Evolutionary conservation across 2,113 vertebrate genomes (phyloP), one percentile per base, ranked within the genome.

Genomic region (Cottus gobio): DNA sequence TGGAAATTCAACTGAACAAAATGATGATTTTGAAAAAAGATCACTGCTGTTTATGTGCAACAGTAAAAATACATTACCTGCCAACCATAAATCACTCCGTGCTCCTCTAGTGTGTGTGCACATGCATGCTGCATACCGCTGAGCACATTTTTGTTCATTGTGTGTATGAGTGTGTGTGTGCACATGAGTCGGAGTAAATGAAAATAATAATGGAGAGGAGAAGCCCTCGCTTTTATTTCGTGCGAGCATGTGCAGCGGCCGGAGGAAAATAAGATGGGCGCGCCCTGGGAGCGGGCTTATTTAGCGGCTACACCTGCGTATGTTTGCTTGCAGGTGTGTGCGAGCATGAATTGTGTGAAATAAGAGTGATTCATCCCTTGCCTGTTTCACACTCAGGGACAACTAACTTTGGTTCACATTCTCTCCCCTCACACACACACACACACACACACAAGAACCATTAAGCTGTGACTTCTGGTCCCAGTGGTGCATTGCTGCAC

Each of bases 391-490:
- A 26, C 30, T 26, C 44, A 9, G 15, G 28, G 28, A 37, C 39
- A 18, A 30, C 66, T 39, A 13, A 57, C 58, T 46, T 50, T 13
- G 48, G 7, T 57, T 75, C 34, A 48, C 31, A 26, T 69, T 44
- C 39, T 57, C 31, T 6, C 13, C 31, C 31, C 31, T 1, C 20
- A 54, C 39, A 50, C 74, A 61, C 39, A 80, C 71, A 70, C 66
- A 63, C 31, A 80, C 16, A 58, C 7, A 71, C 74, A 74, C 65
- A 57, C 39, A 39, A 0, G 3, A 48, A 61, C 68, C 72, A 85
- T 85, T 83, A 87, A 79, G 72, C 73, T 61, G 71, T 79, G 71
- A 74, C 56, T 86, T 60, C 28, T 63, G 71, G 67, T 86, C 87
- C 83, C 83, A 34, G 52, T 52, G 65, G 82, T 73, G 77, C 77